A percentile compares a stretch with the other conserved stretches of the same genome.
phyloP scores from a whole-genome alignment of 1,140 invertebrate species.

The Drosophila micromelanica region DNA sequence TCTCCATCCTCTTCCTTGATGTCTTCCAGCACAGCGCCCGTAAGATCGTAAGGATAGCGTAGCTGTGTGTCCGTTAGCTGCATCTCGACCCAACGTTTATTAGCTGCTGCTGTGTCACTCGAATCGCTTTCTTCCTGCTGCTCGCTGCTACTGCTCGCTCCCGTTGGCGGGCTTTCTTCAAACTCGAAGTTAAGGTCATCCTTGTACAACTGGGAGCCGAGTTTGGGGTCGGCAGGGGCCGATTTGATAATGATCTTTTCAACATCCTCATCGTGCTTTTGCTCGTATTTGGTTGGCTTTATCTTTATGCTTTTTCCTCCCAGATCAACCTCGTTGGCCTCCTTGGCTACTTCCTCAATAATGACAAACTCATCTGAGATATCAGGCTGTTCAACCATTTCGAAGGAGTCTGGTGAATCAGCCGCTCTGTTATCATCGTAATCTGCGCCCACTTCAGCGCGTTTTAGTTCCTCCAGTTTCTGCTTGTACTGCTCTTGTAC shows the following conservation, averaged over 20 bases:
- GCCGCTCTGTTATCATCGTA: slow-evolving; percentile 86
- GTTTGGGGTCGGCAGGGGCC: slow-evolving; percentile 85
- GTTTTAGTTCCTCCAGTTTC: slow-evolving; percentile 84
- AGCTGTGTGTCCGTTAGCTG: slow-evolving; percentile 90
- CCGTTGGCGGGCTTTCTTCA: slow-evolving; percentile 89
- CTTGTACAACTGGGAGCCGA: slow-evolving; percentile 85
- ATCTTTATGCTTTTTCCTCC: slow-evolving; percentile 93
- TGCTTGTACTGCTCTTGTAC: slow-evolving; percentile 81
- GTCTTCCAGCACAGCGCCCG: slow-evolving; percentile 93
- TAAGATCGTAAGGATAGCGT: slow-evolving; percentile 88
- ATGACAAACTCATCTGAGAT: slow-evolving; percentile 94
- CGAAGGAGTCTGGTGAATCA: slow-evolving; percentile 95
- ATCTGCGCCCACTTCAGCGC: slow-evolving; percentile 68
- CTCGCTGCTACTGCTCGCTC: slow-evolving; percentile 84
- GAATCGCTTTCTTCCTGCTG: slow-evolving; percentile 85
- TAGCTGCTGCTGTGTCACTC: slow-evolving; percentile 88
- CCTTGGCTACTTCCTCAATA: slow-evolving; percentile 93
- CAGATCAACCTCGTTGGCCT: slow-evolving; percentile 91
- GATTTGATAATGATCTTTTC: slow-evolving; percentile 89
- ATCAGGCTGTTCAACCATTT: slow-evolving; percentile 93
- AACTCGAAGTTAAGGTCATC: slow-evolving; percentile 89
- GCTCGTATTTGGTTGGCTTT: slow-evolving; percentile 85
- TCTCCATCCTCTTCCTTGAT: slow-evolving; percentile 96
- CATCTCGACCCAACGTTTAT: slow-evolving; percentile 95
- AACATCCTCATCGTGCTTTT: slow-evolving; percentile 89